Conservation (phyloP, 1,140 invertebrate genomes). For the Brachionus sp. region DNA sequence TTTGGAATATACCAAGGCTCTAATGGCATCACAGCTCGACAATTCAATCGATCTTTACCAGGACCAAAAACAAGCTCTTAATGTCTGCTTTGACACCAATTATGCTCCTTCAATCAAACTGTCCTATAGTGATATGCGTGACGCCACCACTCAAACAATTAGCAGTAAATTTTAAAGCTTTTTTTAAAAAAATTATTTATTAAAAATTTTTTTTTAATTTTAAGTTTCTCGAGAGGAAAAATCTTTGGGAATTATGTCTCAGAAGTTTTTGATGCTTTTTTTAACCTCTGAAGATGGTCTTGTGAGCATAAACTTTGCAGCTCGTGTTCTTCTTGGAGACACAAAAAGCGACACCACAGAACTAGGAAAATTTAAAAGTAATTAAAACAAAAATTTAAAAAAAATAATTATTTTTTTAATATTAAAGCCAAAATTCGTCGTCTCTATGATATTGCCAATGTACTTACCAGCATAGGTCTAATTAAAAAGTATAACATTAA, state of each 20-base stretch:
- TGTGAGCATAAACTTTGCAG: conserved; percentile 69
- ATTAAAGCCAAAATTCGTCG: conserved; percentile 66
- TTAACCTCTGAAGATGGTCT: conserved; percentile 64
- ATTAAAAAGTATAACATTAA: conserved; percentile 66
- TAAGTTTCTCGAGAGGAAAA: conserved; percentile 60
- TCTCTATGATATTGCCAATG: conserved; percentile 73
- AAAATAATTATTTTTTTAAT: not conserved
- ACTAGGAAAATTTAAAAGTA: conserved; percentile 61
- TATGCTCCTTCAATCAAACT: not conserved
- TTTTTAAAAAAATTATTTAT: not conserved
- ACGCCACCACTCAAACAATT: conserved; percentile 15
- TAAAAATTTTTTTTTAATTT: conserved; percentile 17
- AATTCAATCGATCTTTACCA: conserved; percentile 20
- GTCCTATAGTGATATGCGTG: not conserved
- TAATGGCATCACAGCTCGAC: conserved; percentile 8
- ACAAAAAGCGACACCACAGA: conserved; percentile 55
- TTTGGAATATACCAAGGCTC: conserved; percentile 42
- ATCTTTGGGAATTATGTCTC: conserved; percentile 68
- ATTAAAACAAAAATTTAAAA: not conserved
- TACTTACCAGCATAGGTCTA: conserved; percentile 68
- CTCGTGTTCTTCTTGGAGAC: conserved; percentile 66
- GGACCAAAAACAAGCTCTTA: conserved; percentile 9
- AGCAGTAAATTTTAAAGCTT: not conserved
- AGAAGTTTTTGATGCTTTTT: conserved; percentile 72
- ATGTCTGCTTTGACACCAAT: conserved; percentile 12